Percentiles rank a stretch among this genome's conserved stretches.
Evolutionary conservation across 2,888 invertebrate species (phyloP).

Genomic region (Dynastes grantii): DNA sequence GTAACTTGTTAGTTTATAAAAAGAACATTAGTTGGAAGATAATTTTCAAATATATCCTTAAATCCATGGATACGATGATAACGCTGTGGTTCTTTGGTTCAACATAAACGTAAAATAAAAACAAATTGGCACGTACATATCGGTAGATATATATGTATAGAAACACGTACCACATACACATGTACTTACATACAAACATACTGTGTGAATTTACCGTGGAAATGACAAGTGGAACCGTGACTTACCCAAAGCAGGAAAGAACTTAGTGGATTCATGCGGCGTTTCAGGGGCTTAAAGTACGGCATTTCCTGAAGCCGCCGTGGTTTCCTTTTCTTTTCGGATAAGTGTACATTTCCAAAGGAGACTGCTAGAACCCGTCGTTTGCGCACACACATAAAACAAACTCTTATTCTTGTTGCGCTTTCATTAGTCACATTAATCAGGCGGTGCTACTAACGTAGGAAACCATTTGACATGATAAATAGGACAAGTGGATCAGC

Average conservation of each 20-base stretch:
- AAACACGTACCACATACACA: too few relatives aligned
- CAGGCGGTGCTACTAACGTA: constrained; percentile 6
- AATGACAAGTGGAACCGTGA: constrained; percentile 53
- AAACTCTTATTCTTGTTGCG: constrained; percentile 42
- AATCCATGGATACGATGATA: too few relatives aligned
- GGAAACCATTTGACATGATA: constrained; percentile 12
- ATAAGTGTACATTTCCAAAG: constrained; percentile 43
- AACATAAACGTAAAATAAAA: too few relatives aligned
- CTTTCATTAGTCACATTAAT: constrained; percentile 40
- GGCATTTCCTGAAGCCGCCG: constrained; percentile 60
- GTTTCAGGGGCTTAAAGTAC: constrained; percentile 61
- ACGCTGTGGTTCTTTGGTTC: too few relatives aligned
- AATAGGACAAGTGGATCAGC: constrained; percentile 10
- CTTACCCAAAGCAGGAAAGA: constrained; percentile 60
- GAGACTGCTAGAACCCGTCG: constrained; percentile 11
- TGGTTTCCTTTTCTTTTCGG: constrained; percentile 46
- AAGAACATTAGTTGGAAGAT: too few relatives aligned
- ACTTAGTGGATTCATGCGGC: constrained; percentile 61
- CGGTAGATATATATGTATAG: too few relatives aligned
- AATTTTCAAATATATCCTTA: too few relatives aligned
- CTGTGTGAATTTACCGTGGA: neutral
- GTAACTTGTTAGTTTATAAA: too few relatives aligned
- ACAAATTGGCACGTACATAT: too few relatives aligned
- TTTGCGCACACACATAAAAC: constrained; percentile 31
- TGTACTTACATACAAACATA: neutral